Conservation (phyloP, 2,888 invertebrate species). For the Drosophila multiciliata region DNA sequence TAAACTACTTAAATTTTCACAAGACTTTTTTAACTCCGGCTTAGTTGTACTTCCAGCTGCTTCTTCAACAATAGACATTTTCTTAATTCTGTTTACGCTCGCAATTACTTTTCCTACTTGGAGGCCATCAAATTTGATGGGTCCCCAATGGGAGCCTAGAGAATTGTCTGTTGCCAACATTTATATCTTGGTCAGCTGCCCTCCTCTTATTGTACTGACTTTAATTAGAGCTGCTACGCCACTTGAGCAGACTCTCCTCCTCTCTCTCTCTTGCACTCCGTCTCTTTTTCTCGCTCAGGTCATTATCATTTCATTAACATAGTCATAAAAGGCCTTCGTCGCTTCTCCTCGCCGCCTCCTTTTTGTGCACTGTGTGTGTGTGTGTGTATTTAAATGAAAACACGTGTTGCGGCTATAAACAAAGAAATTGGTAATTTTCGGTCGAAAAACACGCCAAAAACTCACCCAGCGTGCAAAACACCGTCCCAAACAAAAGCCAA, state of each 20-base stretch:
- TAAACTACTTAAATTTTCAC: constrained; percentile 5
- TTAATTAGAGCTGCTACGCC: constrained; percentile 49
- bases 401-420: constrained; percentile 80
- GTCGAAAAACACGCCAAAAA: constrained; percentile 36
- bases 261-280: not conserved
- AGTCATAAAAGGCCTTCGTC: constrained; percentile 64
- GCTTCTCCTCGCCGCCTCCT: not conserved
- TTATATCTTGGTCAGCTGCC: constrained; percentile 37
- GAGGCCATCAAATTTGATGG: constrained; percentile 56
- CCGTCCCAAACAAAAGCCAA: constrained; percentile 9
- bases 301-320: constrained; percentile 80
- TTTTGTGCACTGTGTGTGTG: constrained; percentile 5
- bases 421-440: constrained; percentile 69
- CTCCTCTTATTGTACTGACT: constrained; percentile 15
- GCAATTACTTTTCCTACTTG: constrained; percentile 54
- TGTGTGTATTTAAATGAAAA: constrained; percentile 64
- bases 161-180: constrained; percentile 23
- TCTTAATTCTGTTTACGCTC: constrained; percentile 52
- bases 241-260: constrained; percentile 15
- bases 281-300: constrained; percentile 15
- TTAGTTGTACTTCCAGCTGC: not conserved
- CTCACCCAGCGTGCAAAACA: constrained; percentile 46
- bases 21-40: constrained; percentile 1
- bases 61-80: constrained; percentile 41
- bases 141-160: constrained; percentile 35